Evolutionary conservation across 2,113 vertebrate species (phyloP).

Genomic region (Athene noctua): DNA sequence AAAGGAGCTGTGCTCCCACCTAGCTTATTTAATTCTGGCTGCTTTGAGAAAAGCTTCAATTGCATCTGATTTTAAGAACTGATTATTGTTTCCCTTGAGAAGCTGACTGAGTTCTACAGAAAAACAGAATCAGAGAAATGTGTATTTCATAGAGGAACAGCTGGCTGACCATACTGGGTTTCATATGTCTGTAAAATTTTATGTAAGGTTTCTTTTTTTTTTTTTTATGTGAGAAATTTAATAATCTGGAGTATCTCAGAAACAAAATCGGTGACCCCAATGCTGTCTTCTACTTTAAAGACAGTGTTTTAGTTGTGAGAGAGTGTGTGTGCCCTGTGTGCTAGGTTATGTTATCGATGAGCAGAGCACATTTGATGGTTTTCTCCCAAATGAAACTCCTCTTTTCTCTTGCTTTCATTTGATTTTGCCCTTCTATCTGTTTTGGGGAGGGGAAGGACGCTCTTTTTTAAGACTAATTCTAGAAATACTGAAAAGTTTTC

Average conservation of each 20-base stretch:
- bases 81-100: neutral
- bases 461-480: neutral
- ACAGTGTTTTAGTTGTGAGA: neutral
- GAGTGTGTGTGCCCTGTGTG: too few relatives aligned
- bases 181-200: neutral
- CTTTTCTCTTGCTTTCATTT: neutral
- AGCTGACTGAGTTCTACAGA: neutral
- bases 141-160: neutral
- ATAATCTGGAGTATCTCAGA: neutral
- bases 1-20: neutral
- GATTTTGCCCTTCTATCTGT: neutral
- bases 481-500: neutral
- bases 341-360: neutral
- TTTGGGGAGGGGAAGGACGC: neutral
- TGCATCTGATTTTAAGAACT: neutral
- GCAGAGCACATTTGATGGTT: neutral
- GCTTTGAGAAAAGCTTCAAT: neutral
- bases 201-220: neutral
- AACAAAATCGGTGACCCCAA: neutral
- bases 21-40: constrained; percentile 21
- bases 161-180: neutral
- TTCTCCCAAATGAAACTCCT: neutral
- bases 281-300: neutral
- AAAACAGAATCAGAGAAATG: neutral
- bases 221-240: neutral